Percentiles rank a stretch among this genome's conserved stretches.
Conservation (phyloP, 2,113 vertebrate species). For the Jaculus jaculus region DNA sequence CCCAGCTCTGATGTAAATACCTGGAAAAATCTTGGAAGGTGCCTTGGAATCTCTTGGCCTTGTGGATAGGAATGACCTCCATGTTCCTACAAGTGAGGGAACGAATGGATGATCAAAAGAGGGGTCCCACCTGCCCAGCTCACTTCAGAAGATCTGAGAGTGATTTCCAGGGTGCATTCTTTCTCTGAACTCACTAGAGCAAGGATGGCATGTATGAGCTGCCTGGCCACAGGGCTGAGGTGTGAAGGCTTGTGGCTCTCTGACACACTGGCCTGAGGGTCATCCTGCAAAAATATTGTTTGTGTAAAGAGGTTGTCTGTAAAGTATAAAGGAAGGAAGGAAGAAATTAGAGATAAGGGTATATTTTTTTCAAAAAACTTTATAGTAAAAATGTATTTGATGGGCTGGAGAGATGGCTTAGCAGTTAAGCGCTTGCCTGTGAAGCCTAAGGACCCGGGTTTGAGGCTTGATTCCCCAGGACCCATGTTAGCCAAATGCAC, state of each 20-base stretch:
- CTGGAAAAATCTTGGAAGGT: not conserved
- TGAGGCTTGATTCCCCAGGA: no score
- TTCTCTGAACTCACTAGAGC: not conserved
- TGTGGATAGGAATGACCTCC: not conserved
- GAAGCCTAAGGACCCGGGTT: no score
- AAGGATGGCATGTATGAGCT: not conserved
- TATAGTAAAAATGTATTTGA: not conserved
- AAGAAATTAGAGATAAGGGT: not conserved
- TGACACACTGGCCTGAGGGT: not conserved
- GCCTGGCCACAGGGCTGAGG: not conserved
- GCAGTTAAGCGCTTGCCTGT: no score
- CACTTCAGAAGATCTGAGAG: not conserved
- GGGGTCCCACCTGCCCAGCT: not conserved
- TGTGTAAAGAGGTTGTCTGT: not conserved
- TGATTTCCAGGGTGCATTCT: not conserved
- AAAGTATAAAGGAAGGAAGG: not conserved
- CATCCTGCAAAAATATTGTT: not conserved
- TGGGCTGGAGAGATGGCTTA: no score
- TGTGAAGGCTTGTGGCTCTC: not conserved
- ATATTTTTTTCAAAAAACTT: not conserved
- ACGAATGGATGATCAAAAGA: not conserved
- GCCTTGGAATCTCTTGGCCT: not conserved
- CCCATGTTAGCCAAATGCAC: no score
- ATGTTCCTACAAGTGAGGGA: not conserved
- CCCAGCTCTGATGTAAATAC: accelerated